A percentile compares a stretch with the other conserved stretches of the same genome.
phyloP scores from a whole-genome alignment of 1,140 invertebrate species.

The Drosophila lowei region DNA sequence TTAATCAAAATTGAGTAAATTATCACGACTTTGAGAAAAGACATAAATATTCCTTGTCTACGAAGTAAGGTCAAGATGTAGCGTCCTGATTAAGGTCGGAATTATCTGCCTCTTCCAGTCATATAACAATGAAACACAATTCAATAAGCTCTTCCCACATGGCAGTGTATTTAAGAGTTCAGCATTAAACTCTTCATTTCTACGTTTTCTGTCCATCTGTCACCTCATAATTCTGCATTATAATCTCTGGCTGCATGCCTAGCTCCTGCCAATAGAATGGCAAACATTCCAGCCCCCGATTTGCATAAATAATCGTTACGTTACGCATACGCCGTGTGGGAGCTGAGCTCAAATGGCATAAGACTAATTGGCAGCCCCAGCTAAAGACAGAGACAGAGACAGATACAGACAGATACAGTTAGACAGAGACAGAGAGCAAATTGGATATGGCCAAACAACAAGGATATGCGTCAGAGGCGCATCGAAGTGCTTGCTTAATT shows the following conservation, averaged over 20 bases:
- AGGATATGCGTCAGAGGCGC: slow-evolving; percentile 55
- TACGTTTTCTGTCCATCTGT: too few relatives aligned
- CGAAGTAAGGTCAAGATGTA: too few relatives aligned
- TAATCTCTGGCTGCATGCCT: slow-evolving; percentile 16
- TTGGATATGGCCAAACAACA: slow-evolving; percentile 33
- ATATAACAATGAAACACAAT: too few relatives aligned
- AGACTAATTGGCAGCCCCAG: slow-evolving; percentile 64
- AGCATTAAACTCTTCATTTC: too few relatives aligned
- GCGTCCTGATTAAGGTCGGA: too few relatives aligned
- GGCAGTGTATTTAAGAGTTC: too few relatives aligned
- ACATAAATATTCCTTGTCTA: too few relatives aligned
- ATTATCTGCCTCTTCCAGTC: too few relatives aligned
- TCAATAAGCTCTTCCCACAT: too few relatives aligned
- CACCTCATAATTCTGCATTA: slow-evolving; percentile 2
- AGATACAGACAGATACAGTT: slow-evolving; percentile 9
- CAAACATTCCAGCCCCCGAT: slow-evolving; percentile 37
- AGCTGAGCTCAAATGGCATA: slow-evolving; percentile 50
- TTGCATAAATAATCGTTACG: slow-evolving; percentile 61
- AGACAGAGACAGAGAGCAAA: slow-evolving; percentile 12
- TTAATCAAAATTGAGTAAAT: slow-evolving; percentile 34
- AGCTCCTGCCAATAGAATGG: slow-evolving; percentile 21
- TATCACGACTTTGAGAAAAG: too few relatives aligned
- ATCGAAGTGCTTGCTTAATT: slow-evolving; percentile 81
- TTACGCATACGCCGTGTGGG: slow-evolving; percentile 62
- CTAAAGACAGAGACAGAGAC: slow-evolving; percentile 1